These are phyloP conservation scores for Patagioenas fasciata DNA, from an alignment of 2,113 vertebrate genomes.

Conservation along the genomic window DNA sequence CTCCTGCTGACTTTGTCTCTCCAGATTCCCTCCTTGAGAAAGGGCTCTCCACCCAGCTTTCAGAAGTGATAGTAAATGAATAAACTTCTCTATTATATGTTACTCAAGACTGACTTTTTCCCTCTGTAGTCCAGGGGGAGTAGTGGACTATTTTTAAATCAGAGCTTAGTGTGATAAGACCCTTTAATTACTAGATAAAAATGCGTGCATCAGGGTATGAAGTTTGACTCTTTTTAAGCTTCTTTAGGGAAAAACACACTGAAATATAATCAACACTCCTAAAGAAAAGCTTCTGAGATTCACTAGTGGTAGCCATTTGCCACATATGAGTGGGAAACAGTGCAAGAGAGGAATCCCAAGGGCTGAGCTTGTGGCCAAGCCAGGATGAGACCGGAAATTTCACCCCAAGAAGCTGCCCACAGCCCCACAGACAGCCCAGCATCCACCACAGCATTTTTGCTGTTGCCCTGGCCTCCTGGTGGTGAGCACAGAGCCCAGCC, in stretches of 20 bases:
- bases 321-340: rapidly evolving
- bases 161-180: not conserved
- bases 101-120: not conserved
- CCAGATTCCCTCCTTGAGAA: not conserved
- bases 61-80: not conserved
- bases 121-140: not conserved
- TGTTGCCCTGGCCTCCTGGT: rapidly evolving
- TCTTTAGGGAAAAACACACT: not conserved
- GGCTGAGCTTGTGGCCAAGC: not conserved
- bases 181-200: constrained; percentile 47
- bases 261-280: not conserved
- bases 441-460: rapidly evolving
- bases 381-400: not conserved
- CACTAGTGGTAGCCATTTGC: not conserved
- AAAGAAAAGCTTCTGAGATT: not conserved
- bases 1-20: not conserved
- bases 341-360: not conserved
- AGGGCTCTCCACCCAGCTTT: not conserved
- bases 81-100: not conserved
- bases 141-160: constrained; percentile 27
- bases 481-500: not conserved
- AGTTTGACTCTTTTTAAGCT: not conserved
- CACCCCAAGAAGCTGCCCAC: too few relatives aligned
- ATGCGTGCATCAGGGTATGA: not conserved
- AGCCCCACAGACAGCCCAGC: not conserved